These are phyloP conservation scores for Ganaspis sp. DNA, from an alignment of 1,140 invertebrate species.

Conservation along the genomic window DNA sequence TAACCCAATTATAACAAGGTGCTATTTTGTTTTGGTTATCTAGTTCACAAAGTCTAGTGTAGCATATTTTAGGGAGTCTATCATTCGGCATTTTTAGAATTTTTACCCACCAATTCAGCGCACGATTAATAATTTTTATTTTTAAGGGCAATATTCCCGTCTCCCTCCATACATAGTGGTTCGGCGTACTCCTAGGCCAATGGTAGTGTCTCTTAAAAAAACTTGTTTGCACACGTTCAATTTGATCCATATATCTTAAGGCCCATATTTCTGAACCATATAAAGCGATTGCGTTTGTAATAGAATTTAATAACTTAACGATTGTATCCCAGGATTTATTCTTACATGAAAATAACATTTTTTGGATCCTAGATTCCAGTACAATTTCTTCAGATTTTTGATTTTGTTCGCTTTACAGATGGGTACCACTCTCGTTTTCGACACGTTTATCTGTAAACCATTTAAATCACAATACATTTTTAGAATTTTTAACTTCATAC, in stretches of 20 bases:
- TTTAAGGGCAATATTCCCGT: background rate
- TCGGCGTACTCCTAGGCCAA: constrained; percentile 8
- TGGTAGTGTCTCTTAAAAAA: constrained; percentile 10
- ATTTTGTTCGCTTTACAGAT: background rate
- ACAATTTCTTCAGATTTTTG: background rate
- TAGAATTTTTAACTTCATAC: background rate
- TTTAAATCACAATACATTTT: background rate
- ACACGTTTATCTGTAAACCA: background rate
- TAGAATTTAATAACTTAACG: background rate
- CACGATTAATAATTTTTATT: background rate
- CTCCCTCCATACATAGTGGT: background rate
- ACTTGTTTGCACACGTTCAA: background rate
- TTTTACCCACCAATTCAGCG: constrained; percentile 26
- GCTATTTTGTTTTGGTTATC: background rate
- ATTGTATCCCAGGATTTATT: constrained; percentile 15
- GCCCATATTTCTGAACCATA: constrained; percentile 28
- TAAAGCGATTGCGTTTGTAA: background rate
- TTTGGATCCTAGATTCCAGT: background rate
- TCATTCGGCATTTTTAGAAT: constrained; percentile 22
- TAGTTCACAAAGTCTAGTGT: background rate
- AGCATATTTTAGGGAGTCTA: constrained; percentile 31
- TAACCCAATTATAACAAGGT: constrained; percentile 2
- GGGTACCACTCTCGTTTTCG: background rate
- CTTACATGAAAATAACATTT: constrained; percentile 13
- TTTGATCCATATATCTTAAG: background rate